Conservation (phyloP, 2,888 invertebrate species). For the Diloba caeruleocephala region DNA sequence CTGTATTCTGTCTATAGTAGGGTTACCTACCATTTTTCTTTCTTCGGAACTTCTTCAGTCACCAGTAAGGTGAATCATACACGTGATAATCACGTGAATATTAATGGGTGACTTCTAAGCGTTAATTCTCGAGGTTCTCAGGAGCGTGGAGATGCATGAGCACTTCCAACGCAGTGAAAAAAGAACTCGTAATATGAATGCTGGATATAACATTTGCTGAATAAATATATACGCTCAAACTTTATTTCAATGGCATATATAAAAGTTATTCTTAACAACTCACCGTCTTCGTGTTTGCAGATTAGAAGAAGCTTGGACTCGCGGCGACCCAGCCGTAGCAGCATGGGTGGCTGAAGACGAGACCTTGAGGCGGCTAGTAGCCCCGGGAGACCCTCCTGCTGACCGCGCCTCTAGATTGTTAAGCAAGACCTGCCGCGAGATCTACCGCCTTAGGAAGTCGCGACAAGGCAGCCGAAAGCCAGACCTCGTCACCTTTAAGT, state of each 20-base stretch:
- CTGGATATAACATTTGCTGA: too few relatives aligned
- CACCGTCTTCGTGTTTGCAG: slow-evolving; percentile 63
- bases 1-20: too few relatives aligned
- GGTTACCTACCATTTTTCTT: too few relatives aligned
- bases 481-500: slow-evolving; percentile 94
- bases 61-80: too few relatives aligned
- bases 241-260: too few relatives aligned
- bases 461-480: slow-evolving; percentile 96
- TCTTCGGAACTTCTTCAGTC: too few relatives aligned
- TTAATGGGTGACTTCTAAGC: too few relatives aligned
- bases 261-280: neutral
- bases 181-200: too few relatives aligned
- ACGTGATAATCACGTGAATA: too few relatives aligned
- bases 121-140: too few relatives aligned
- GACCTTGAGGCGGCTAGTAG: slow-evolving; percentile 93
- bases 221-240: neutral
- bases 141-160: too few relatives aligned
- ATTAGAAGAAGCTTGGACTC: slow-evolving; percentile 95
- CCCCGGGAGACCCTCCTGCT: slow-evolving; percentile 86
- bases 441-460: slow-evolving; percentile 96
- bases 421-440: slow-evolving; percentile 96
- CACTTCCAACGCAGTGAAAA: too few relatives aligned
- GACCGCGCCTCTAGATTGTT: slow-evolving; percentile 95
- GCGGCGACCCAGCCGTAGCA: slow-evolving; percentile 95
- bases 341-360: slow-evolving; percentile 96